Conservation (phyloP, 2,888 invertebrate genomes). For the Oscheius sp. region DNA sequence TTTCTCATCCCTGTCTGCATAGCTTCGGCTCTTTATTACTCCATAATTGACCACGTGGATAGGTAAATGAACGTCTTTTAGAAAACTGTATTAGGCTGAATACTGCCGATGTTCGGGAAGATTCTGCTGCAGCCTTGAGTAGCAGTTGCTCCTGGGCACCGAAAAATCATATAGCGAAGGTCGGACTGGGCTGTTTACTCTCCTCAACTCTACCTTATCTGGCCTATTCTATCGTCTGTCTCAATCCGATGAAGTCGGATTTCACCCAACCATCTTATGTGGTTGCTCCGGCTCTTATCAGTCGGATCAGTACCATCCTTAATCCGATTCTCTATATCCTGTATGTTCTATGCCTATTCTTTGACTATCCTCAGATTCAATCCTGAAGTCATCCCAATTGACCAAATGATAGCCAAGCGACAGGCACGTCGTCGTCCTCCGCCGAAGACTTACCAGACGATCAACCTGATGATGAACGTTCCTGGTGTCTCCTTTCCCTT, state of each 20-base stretch:
- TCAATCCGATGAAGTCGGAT: constrained; percentile 56
- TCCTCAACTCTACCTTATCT: constrained; percentile 56
- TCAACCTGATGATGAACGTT: constrained; percentile 49
- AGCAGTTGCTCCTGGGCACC: constrained; percentile 50
- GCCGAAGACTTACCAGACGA: constrained; percentile 54
- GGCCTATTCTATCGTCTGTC: constrained; percentile 53
- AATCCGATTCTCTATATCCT: constrained; percentile 58
- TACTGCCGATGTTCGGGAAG: constrained; percentile 43
- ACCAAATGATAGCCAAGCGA: constrained; percentile 46
- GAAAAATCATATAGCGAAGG: constrained; percentile 51
- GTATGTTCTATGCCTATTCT: constrained; percentile 17
- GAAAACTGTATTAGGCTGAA: constrained; percentile 36
- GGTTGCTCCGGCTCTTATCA: constrained; percentile 45
- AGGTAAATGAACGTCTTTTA: no score
- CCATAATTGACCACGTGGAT: constrained; percentile 55
- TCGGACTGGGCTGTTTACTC: constrained; percentile 53
- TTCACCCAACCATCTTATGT: constrained; percentile 39
- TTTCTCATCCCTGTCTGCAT: constrained; percentile 59
- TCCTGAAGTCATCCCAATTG: constrained; percentile 54
- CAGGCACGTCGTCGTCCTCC: constrained; percentile 42
- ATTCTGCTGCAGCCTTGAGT: constrained; percentile 21
- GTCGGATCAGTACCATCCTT: constrained; percentile 47
- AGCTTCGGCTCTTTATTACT: constrained; percentile 55
- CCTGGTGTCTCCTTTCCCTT: constrained; percentile 56
- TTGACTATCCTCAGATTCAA: constrained; percentile 39